Percentiles rank a stretch among this genome's conserved stretches.
These are phyloP conservation scores for Acrobasis suavella DNA, from an alignment of 2,888 invertebrate genomes.

Conservation along the genomic window DNA sequence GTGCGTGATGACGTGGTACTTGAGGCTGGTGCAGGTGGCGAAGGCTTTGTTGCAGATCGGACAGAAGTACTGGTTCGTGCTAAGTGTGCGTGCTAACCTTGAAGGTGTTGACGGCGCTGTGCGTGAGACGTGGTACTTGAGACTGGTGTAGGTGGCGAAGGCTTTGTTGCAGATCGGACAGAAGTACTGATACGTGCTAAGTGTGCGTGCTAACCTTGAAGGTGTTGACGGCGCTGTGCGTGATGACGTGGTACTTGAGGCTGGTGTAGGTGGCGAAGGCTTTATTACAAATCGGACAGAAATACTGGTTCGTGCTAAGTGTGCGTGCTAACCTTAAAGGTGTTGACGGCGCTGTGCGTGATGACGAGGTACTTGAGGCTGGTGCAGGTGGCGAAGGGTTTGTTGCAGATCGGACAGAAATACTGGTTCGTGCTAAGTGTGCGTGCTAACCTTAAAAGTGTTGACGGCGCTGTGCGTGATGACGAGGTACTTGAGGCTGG, in stretches of 20 bases:
- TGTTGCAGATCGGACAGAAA: conserved; percentile 74
- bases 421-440: no score
- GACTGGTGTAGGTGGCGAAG: conserved; percentile 56
- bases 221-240: no score
- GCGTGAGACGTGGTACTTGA: conserved; percentile 77
- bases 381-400: conserved; percentile 56
- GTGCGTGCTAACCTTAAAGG: conserved; percentile 52
- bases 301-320: no score
- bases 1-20: no score
- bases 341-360: conserved; percentile 72
- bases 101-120: conserved; percentile 67
- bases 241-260: no score
- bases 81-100: conserved; percentile 42
- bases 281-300: no score
- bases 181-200: no score
- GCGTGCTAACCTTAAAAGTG: no score
- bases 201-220: no score
- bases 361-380: conserved; percentile 73
- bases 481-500: conserved; percentile 70
- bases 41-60: no score
- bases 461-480: conserved; percentile 73
- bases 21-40: no score
- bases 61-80: not conserved
- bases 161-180: conserved; percentile 75
- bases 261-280: no score